A percentile compares a stretch with the other conserved stretches of the same genome.
These are phyloP conservation scores for Lipotes vexillifer DNA, from an alignment of 2,113 vertebrate species.

Conservation along the genomic window DNA sequence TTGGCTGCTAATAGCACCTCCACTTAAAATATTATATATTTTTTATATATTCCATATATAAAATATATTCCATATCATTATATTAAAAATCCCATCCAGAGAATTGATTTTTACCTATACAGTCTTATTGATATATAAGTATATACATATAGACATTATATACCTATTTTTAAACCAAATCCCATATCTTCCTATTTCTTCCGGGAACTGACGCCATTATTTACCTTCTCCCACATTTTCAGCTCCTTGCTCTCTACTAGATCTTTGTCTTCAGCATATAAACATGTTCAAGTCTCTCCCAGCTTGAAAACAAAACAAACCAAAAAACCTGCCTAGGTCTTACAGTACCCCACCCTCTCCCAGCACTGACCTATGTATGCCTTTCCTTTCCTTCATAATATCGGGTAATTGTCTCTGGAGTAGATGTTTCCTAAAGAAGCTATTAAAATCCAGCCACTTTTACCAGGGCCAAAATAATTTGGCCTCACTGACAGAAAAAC, in stretches of 20 bases:
- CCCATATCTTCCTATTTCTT: neutral
- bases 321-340: neutral
- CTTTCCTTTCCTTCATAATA: neutral
- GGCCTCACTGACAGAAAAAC: neutral
- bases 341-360: neutral
- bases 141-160: neutral
- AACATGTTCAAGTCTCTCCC: neutral
- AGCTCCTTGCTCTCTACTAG: neutral
- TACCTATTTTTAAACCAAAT: slow-evolving; percentile 2
- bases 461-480: slow-evolving; percentile 33
- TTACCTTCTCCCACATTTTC: neutral
- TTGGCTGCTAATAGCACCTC: neutral
- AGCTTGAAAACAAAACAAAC: neutral
- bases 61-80: neutral
- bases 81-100: neutral
- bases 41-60: neutral
- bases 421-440: too few relatives aligned
- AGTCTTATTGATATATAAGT: neutral
- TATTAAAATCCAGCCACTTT: neutral
- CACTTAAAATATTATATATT: slow-evolving; percentile 10
- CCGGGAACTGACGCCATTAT: neutral
- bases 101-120: neutral
- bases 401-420: too few relatives aligned
- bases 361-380: neutral
- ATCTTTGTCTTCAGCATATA: neutral